A percentile compares a stretch with the other conserved stretches of the same genome.
Conservation (phyloP, 2,888 invertebrate genomes). For the Eristalinus aeneus region DNA sequence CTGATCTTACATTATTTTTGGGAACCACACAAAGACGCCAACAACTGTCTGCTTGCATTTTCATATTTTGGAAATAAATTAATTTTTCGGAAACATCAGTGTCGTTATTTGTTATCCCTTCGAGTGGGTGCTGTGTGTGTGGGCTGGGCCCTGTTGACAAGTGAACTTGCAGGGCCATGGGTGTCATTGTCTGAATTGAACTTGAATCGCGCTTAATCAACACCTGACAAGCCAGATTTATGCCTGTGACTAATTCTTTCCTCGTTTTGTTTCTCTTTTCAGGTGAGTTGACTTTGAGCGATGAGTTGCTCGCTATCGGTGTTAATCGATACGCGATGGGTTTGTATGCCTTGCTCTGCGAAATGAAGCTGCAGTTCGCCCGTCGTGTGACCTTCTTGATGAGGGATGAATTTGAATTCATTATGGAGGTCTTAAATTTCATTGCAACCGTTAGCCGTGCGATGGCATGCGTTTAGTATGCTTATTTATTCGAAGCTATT, state of each 20-base stretch:
- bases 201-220: background rate
- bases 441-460: background rate
- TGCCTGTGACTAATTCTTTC: conserved; percentile 16
- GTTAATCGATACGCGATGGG: background rate
- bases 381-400: background rate
- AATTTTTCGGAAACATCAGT: background rate
- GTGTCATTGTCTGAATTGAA: background rate
- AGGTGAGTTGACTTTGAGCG: conserved; percentile 27
- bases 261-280: conserved; percentile 12
- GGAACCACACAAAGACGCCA: background rate
- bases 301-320: background rate
- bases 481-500: background rate
- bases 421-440: background rate
- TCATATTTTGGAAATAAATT: conserved; percentile 21
- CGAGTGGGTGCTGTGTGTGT: background rate
- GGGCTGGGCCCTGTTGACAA: background rate
- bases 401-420: background rate
- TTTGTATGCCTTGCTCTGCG: background rate
- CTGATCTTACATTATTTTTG: background rate
- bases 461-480: background rate
- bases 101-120: background rate
- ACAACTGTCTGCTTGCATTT: conserved; percentile 16
- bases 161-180: background rate
- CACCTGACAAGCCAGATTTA: background rate
- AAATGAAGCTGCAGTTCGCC: background rate